Conservation (phyloP, 2,113 vertebrate species). For the Ifrita kowaldi region DNA sequence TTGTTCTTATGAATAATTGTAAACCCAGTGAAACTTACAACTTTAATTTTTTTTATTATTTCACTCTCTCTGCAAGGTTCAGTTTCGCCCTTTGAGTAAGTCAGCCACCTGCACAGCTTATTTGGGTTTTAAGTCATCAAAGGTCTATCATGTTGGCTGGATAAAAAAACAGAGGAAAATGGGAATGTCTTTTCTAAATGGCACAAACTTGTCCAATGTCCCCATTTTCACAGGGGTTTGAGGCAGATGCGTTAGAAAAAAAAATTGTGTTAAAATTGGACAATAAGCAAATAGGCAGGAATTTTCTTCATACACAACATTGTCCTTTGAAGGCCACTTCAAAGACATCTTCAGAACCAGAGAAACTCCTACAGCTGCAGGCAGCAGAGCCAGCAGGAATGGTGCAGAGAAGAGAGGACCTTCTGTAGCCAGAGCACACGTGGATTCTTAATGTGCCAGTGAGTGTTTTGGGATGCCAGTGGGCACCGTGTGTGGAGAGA, state of each 20-base stretch:
- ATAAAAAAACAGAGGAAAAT: background rate
- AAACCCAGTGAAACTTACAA: background rate
- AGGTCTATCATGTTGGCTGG: background rate
- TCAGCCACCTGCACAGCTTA: background rate
- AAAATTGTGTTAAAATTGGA: background rate
- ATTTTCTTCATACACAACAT: background rate
- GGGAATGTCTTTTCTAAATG: background rate
- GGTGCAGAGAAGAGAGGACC: background rate
- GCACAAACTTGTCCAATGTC: rapidly evolving
- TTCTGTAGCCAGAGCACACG: background rate
- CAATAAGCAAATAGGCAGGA: background rate
- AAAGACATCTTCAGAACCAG: background rate
- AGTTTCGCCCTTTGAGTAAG: background rate
- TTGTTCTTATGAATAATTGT: background rate
- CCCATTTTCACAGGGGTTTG: background rate
- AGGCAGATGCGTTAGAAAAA: background rate
- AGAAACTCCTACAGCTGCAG: background rate
- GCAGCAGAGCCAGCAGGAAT: background rate
- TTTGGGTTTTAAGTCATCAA: background rate
- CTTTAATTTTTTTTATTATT: background rate
- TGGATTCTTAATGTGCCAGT: background rate
- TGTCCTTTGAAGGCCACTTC: background rate
- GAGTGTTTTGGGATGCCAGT: background rate
- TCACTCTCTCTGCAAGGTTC: background rate
- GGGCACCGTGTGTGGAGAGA: background rate